Evolutionary conservation across 2,113 vertebrate species (phyloP), one percentile per base, ranked within the genome.

Genomic region (Leuciscus idus): DNA sequence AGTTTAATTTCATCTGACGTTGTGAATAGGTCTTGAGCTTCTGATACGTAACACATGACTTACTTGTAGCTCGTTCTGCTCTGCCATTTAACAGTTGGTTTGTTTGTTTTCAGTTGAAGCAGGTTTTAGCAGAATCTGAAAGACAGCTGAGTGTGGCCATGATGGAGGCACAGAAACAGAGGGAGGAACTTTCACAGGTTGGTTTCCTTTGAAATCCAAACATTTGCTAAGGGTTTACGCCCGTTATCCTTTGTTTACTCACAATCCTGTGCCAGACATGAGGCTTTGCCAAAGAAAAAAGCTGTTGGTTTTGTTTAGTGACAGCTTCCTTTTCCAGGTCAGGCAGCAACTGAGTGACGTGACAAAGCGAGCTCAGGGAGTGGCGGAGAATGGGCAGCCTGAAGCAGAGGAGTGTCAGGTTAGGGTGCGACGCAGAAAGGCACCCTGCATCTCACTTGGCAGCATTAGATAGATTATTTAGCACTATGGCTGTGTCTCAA

Each of bases 111-210:
- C 83, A 99, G 98, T 88, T 99, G 91, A 96, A 94, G 89, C 93
- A 95, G 36, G 95, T 97, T 87, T 92, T 99, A 89, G 93, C 93
- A 19, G 95, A 97, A 72, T 93, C 95, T 87, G 96, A 96, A 84
- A 94, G 92, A 89, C 95, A 97, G 89, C 92, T 98, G 92, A 95
- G 96, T 39, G 86, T 91, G 86, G 94, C 96, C 61, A 96, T 95
- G 92, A 93, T 87, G 1, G 97, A 98, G 93, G 94, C 91, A 0
- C 95, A 96, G 94, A 96, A 96, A 62, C 96, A 97, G 79, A 97
- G 93, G 88, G 91, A 95, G 61, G 98, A 98, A 89, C 95, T 99
- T 21, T 87, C 92, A 48, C 93, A 96, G 97, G 98, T 99, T 90
- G 92, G 84, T 76, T 80, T 4, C 75, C 33, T 4, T 23, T 76